phyloP scores from a whole-genome alignment of 1,140 invertebrate species.

The Tribolium madens region DNA sequence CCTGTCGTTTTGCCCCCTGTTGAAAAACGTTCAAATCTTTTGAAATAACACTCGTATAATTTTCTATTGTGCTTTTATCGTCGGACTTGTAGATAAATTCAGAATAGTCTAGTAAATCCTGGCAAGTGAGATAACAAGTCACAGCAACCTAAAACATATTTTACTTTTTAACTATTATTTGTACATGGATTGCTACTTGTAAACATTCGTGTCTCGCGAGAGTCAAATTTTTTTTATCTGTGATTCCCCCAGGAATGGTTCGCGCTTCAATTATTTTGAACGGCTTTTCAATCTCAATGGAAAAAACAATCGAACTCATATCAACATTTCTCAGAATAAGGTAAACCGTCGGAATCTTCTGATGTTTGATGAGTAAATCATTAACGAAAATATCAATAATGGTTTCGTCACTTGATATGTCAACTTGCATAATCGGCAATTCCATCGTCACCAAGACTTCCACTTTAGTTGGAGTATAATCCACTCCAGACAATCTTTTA shows the following conservation, averaged over 20 bases:
- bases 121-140: not conserved
- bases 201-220: not conserved
- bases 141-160: not conserved
- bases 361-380: slow-evolving; percentile 47
- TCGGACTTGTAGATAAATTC: slow-evolving; percentile 2
- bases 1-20: slow-evolving; percentile 11
- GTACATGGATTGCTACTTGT: not conserved
- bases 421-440: slow-evolving; percentile 41
- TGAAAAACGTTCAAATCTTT: slow-evolving; percentile 22
- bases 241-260: slow-evolving; percentile 4
- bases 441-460: slow-evolving; percentile 51
- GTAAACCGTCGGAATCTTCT: not conserved
- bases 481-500: slow-evolving; percentile 44
- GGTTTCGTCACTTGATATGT: slow-evolving; percentile 37
- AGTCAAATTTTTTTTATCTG: not conserved
- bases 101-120: not conserved
- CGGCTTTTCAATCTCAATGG: not conserved
- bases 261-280: not conserved
- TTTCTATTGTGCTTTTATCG: not conserved
- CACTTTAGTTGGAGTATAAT: slow-evolving; percentile 39
- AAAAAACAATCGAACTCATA: not conserved
- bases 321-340: not conserved
- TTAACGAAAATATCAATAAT: slow-evolving; percentile 52
- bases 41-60: slow-evolving; percentile 2
- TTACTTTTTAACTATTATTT: not conserved